Evolutionary conservation across 1,140 invertebrate species (phyloP).

Genomic region (Ostrea edulis): DNA sequence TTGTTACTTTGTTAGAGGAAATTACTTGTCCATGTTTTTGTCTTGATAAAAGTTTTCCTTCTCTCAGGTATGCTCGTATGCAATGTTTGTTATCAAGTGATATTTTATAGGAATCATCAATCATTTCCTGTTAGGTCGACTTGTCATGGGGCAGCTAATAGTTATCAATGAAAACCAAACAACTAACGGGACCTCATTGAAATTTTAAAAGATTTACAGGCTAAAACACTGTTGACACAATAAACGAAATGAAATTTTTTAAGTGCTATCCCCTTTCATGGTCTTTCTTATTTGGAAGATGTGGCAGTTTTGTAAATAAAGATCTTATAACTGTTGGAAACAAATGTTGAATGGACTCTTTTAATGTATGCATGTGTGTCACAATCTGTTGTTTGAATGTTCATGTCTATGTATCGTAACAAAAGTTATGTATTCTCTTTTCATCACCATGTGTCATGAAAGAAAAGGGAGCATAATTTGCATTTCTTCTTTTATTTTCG

Average conservation of each 20-base stretch:
- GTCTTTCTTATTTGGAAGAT: background rate
- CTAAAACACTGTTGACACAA: constrained; percentile 14
- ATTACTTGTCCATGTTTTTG: constrained; percentile 16
- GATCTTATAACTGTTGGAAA: background rate
- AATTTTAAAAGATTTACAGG: constrained; percentile 14
- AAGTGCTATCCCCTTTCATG: background rate
- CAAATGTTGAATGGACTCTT: constrained; percentile 3
- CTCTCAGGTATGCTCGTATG: constrained; percentile 35
- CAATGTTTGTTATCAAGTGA: constrained; percentile 36
- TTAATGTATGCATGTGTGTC: constrained; percentile 11
- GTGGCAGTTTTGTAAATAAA: background rate
- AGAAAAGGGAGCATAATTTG: constrained; percentile 9
- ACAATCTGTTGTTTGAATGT: background rate
- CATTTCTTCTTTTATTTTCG: constrained; percentile 1
- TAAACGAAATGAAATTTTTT: background rate
- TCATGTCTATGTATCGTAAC: background rate
- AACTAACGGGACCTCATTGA: constrained; percentile 19
- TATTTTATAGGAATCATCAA: constrained; percentile 36
- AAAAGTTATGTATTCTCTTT: constrained; percentile 21
- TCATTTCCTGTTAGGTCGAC: constrained; percentile 11
- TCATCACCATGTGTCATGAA: background rate
- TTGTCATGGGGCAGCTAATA: constrained; percentile 27
- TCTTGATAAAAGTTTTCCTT: constrained; percentile 12
- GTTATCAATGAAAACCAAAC: constrained; percentile 23
- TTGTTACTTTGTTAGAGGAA: background rate